Conservation (phyloP, 2,797 vertebrate species). For the Lemur catta region DNA sequence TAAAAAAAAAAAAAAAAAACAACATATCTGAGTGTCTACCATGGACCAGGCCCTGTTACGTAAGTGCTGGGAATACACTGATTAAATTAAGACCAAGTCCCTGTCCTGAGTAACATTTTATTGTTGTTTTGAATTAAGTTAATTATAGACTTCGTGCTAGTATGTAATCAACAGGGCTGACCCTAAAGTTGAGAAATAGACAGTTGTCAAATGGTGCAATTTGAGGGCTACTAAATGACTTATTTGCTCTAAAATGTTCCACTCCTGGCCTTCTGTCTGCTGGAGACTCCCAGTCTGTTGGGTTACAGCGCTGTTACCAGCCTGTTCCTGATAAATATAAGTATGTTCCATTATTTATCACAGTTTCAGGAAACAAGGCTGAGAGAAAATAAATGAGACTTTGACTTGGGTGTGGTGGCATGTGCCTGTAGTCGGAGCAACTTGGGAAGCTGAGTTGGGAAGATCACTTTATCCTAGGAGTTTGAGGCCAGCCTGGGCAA, state of each 20-base stretch:
- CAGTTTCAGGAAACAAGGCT: neutral
- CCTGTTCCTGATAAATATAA: neutral
- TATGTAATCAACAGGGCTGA: conserved; percentile 59
- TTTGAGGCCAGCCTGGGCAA: neutral
- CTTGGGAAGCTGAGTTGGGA: neutral
- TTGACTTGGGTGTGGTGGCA: neutral
- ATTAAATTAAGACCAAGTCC: conserved; percentile 19
- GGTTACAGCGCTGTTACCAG: neutral
- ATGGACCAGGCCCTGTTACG: neutral
- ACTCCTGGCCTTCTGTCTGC: neutral
- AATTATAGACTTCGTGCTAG: conserved; percentile 67
- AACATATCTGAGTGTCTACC: neutral
- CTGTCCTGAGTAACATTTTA: conserved; percentile 22
- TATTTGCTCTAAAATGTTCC: conserved; percentile 21
- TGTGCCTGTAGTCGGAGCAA: neutral
- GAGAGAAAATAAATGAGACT: neutral
- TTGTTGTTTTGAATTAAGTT: conserved; percentile 69
- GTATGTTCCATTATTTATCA: neutral
- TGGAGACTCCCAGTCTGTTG: neutral
- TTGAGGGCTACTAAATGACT: conserved; percentile 24
- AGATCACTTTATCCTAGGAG: neutral
- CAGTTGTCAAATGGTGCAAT: conserved; percentile 28
- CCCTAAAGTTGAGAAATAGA: conserved; percentile 46
- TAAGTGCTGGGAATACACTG: neutral
- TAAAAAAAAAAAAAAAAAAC: no score